Evolutionary conservation across 1,140 invertebrate genomes (phyloP).

Genomic region (Caenorhabditis brenneri): DNA sequence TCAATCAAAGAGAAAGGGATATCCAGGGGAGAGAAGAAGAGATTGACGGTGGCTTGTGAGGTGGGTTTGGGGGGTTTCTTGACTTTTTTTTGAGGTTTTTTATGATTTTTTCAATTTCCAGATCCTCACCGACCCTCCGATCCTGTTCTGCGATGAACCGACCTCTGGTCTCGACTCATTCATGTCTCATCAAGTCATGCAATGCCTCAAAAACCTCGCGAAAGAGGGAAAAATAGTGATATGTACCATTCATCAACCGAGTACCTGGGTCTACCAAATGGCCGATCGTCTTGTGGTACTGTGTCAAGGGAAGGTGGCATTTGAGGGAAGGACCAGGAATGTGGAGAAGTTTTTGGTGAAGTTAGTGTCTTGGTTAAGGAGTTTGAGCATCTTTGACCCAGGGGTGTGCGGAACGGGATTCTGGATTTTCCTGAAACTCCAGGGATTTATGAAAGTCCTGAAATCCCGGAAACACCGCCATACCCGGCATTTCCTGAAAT

Average conservation of each 20-base stretch:
- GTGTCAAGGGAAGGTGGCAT: slow-evolving; percentile 87
- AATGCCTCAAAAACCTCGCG: slow-evolving; percentile 76
- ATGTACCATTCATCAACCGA: slow-evolving; percentile 84
- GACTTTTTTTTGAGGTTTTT: background rate
- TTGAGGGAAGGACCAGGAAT: slow-evolving; percentile 79
- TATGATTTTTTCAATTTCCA: slow-evolving; percentile 69
- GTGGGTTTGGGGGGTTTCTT: slow-evolving; percentile 72
- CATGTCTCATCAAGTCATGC: slow-evolving; percentile 78
- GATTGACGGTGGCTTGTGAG: slow-evolving; percentile 73
- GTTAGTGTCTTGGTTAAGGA: background rate
- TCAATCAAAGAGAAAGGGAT: slow-evolving; percentile 79
- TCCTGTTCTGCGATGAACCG: slow-evolving; percentile 82
- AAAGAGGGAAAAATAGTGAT: slow-evolving; percentile 79
- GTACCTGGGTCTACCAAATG: slow-evolving; percentile 81
- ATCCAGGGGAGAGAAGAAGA: slow-evolving; percentile 73
- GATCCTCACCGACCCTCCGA: slow-evolving; percentile 79
- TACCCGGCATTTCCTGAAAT: too few relatives aligned
- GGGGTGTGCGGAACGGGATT: too few relatives aligned
- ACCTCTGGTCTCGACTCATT: slow-evolving; percentile 83
- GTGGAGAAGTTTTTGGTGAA: background rate
- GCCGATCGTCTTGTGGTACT: slow-evolving; percentile 76
- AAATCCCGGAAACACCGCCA: too few relatives aligned
- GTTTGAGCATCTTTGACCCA: too few relatives aligned
- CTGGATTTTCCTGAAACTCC: too few relatives aligned
- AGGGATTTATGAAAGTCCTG: too few relatives aligned